Percentiles rank a stretch among this genome's conserved stretches.
Evolutionary conservation across 2,797 vertebrate species (phyloP).

Genomic region (Toxotes lorentzi): DNA sequence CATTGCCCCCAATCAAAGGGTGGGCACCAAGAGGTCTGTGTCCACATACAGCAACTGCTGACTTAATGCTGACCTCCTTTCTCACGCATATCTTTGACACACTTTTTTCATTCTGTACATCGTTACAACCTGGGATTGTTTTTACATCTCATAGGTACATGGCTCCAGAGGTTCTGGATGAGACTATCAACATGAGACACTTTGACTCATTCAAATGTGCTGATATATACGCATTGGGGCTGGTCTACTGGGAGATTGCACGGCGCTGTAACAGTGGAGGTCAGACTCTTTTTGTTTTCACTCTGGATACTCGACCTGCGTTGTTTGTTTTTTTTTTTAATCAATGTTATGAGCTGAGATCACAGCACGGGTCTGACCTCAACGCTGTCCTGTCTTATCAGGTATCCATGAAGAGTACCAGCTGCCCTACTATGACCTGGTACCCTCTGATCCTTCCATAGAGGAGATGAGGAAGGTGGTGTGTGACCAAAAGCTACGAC

Average conservation of each 20-base stretch:
- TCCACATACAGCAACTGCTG: conserved; percentile 2
- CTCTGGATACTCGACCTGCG: conserved; percentile 27
- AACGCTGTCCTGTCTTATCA: conserved; percentile 59
- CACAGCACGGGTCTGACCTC: conserved; percentile 29
- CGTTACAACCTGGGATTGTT: conserved; percentile 22
- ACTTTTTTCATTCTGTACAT: not conserved
- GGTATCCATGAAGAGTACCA: conserved; percentile 97
- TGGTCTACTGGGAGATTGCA: conserved; percentile 97
- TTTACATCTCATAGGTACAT: conserved; percentile 88
- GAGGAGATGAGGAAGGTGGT: conserved; percentile 98
- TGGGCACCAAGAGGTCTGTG: conserved; percentile 93
- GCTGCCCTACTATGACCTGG: conserved; percentile 95
- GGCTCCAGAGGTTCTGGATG: conserved; percentile 96
- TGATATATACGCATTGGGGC: conserved; percentile 94
- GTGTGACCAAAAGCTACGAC: conserved; percentile 94
- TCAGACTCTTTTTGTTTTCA: conserved; percentile 67
- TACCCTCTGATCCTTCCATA: conserved; percentile 95
- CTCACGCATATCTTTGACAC: conserved; percentile 32
- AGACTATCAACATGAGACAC: conserved; percentile 97
- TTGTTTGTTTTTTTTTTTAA: conserved; percentile 16
- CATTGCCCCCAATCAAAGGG: conserved; percentile 95
- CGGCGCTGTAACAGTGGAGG: conserved; percentile 95
- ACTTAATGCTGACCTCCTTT: conserved; percentile 1
- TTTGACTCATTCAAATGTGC: conserved; percentile 98
- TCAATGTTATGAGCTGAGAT: conserved; percentile 1